Conservation (phyloP, 2,888 invertebrate genomes). For the Lycia hirtaria region DNA sequence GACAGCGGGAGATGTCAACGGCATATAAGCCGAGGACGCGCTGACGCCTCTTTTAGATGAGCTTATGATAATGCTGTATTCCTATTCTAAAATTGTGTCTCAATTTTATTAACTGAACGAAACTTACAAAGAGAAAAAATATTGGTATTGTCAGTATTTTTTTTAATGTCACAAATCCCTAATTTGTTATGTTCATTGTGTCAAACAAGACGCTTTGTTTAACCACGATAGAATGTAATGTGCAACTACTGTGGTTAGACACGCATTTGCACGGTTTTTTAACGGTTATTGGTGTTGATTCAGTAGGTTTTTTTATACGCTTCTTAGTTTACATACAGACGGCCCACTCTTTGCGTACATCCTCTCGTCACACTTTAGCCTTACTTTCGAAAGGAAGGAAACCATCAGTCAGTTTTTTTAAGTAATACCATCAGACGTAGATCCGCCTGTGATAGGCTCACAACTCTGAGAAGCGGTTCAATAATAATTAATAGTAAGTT, state of each 20-base stretch:
- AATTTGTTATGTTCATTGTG: too few species aligned
- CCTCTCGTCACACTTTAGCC: conserved; percentile 5
- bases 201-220: too few species aligned
- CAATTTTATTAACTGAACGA: neutral
- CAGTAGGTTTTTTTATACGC: too few species aligned
- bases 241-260: too few species aligned
- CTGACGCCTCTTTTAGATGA: conserved; percentile 56
- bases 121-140: too few species aligned
- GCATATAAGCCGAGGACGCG: conserved; percentile 36
- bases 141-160: too few species aligned
- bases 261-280: too few species aligned
- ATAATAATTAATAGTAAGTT: conserved; percentile 14
- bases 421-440: conserved; percentile 14
- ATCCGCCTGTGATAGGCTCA: conserved; percentile 21
- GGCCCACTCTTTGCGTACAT: neutral
- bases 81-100: conserved; percentile 10
- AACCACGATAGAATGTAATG: too few species aligned
- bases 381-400: conserved; percentile 63
- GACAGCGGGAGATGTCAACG: conserved; percentile 40
- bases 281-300: too few species aligned
- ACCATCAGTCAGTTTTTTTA: conserved; percentile 53
- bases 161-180: too few species aligned
- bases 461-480: neutral
- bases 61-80: conserved; percentile 32
- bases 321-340: too few species aligned